Conservation (phyloP, 2,888 invertebrate genomes). For the Cylindroiulus punctatus region DNA sequence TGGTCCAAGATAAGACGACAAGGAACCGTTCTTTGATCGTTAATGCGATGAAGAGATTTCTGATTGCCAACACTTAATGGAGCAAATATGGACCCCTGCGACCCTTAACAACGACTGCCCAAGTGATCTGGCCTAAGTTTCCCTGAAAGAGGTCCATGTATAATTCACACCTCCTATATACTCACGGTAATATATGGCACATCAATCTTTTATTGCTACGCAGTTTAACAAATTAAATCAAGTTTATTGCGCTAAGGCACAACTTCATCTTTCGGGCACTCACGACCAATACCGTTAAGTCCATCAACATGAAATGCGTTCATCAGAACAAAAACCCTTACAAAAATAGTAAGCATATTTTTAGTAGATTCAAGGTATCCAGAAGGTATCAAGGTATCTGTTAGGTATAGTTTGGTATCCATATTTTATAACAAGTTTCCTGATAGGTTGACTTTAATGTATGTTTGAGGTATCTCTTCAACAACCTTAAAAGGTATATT, state of each 20-base stretch:
- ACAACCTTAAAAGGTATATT: no score
- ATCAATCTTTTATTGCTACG: neutral
- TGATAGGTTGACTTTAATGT: no score
- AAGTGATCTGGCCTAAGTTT: neutral
- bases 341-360: no score
- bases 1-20: constrained; percentile 21
- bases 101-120: neutral
- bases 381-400: no score
- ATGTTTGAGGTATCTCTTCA: no score
- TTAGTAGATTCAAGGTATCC: no score
- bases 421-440: no score
- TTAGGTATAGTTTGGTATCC: no score
- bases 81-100: constrained; percentile 19
- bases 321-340: no score
- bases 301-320: neutral
- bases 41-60: constrained; percentile 21
- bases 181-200: neutral
- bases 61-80: constrained; percentile 36
- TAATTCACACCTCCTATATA: neutral
- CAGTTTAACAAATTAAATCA: constrained; percentile 33
- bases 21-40: constrained; percentile 12
- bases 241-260: constrained; percentile 24
- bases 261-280: neutral
- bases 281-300: neutral
- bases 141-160: neutral